Conservation (phyloP, 2,888 invertebrate species). For the Macrophya annulata region DNA sequence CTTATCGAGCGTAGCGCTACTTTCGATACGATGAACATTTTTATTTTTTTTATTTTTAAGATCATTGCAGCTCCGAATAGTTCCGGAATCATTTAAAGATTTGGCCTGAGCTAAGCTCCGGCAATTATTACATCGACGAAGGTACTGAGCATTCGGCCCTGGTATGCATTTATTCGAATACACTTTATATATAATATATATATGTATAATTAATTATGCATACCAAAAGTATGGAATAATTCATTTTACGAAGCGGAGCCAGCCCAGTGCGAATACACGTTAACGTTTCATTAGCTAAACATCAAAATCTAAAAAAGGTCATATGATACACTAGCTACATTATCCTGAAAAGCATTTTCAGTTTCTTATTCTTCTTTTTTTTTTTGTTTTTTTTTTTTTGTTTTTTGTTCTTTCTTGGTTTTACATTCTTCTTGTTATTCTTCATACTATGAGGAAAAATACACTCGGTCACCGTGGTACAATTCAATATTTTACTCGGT, state of each 20-base stretch:
- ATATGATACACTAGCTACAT: constrained; percentile 58
- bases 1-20: background rate
- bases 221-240: constrained; percentile 37
- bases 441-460: constrained; percentile 47
- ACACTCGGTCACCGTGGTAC: constrained; percentile 45
- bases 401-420: background rate
- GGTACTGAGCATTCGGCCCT: constrained; percentile 26
- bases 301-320: constrained; percentile 59
- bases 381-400: no score
- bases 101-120: background rate
- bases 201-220: background rate
- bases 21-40: background rate
- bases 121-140: background rate
- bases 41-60: no score
- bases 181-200: constrained; percentile 6
- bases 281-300: constrained; percentile 56
- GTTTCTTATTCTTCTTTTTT: background rate
- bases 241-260: constrained; percentile 46
- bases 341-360: constrained; percentile 52
- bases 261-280: constrained; percentile 48
- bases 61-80: background rate
- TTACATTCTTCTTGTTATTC: constrained; percentile 1
- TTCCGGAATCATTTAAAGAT: background rate
- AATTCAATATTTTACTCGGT: constrained; percentile 38
- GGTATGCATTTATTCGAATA: constrained; percentile 18